Percentiles rank a stretch among this genome's conserved stretches.
These are phyloP conservation scores for Phengaris alcon DNA, from an alignment of 2,888 invertebrate species.

Conservation along the genomic window DNA sequence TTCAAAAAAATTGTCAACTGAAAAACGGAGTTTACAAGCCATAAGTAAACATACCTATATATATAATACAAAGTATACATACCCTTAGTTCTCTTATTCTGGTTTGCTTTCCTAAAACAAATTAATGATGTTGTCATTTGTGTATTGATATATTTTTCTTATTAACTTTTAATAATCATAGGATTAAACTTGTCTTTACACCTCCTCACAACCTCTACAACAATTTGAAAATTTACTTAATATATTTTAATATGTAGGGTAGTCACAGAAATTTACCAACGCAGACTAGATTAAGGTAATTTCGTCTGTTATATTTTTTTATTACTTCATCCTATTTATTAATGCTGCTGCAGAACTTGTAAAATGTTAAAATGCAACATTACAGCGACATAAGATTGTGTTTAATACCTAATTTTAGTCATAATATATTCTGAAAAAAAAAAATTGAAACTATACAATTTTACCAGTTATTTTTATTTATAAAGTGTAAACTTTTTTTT, in stretches of 20 bases:
- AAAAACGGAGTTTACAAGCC: not conserved
- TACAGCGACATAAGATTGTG: too few species aligned
- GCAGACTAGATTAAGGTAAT: not conserved
- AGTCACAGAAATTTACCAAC: not conserved
- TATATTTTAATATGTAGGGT: constrained; percentile 1
- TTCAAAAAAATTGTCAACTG: too few species aligned
- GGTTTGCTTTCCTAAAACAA: constrained; percentile 19
- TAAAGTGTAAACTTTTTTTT: too few species aligned
- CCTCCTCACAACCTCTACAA: not conserved
- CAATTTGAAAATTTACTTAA: not conserved
- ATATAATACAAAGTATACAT: not conserved
- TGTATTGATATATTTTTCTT: not conserved
- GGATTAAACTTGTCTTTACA: not conserved
- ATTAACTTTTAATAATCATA: not conserved
- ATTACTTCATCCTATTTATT: too few species aligned
- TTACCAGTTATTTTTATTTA: too few species aligned
- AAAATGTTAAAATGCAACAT: too few species aligned
- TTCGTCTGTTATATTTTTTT: not conserved
- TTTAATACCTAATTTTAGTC: too few species aligned
- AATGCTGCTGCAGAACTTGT: not conserved
- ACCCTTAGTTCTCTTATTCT: constrained; percentile 9
- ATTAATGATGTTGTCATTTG: constrained; percentile 15
- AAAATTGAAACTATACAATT: too few species aligned
- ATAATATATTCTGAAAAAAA: too few species aligned
- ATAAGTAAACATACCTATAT: too few species aligned